Evolutionary conservation across 2,113 vertebrate species (phyloP), one percentile per base, ranked within the genome.

Genomic region (Lasiurus borealis): DNA sequence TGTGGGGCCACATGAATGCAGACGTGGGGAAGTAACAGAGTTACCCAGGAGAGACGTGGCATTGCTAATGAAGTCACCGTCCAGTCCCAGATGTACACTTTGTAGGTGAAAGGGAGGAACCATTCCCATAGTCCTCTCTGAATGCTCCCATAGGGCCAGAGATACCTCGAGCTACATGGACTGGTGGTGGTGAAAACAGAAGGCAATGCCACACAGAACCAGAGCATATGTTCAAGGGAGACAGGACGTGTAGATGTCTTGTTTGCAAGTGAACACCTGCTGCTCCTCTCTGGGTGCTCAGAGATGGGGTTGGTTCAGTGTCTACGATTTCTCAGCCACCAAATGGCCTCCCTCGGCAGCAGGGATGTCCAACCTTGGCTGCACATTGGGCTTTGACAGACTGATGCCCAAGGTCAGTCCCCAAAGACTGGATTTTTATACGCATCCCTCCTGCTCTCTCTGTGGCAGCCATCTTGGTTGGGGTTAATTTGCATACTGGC

Each of bases 221-320:
- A 64, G 40, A 68, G 27, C 52, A 23, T 5, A n/a, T 31, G 3
- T 36, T 83, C 13, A 64, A 31, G 75, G 54, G n/a, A 48, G 0
- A 18, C 0, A 46, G 44, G 72, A 40, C 52, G 48, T 2, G 7
- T 6, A 3, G 5, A 6, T 29, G n/a, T 80, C n/a, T 2, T 1
- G 5, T 52, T 40, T 62, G 57, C n/a, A 48, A 14, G 85, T 3
- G 21, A 15, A 83, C 13, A 31, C 14, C 36, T 16, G 12, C 23
- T 77, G 21, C 36, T 91, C n/a, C 29, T 72, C 21, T 83, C 48
- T 94, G 23, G 72, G 40, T 59, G 21, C 57, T 4, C 54, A 23
- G 9, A 75, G 7, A 69, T 36, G 34, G 54, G 36, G 29, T 12
- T n/a, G 11, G 11, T 9, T 93, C 12, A 14, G 10, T 0, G 5